Evolutionary conservation across 2,113 vertebrate genomes (phyloP), one percentile per base, ranked within the genome.

Genomic region (Xiphias gladius): DNA sequence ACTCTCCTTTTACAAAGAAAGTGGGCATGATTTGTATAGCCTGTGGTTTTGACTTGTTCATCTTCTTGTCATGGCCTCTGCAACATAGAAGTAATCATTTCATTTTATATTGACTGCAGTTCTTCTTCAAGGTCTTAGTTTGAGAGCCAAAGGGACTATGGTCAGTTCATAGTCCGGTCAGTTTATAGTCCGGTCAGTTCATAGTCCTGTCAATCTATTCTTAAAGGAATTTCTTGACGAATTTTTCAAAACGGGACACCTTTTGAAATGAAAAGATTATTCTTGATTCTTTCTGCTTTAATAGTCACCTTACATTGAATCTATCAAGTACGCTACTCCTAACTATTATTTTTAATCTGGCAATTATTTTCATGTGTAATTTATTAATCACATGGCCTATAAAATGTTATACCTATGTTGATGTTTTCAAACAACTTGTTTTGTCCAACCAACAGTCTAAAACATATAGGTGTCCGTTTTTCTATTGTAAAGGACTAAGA

Each of bases 21-120:
- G 32, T 3, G 14, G 32, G n/a, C 7, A 62, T 67, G 17, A 17
- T 67, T 59, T 28, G 22, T 12, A 12, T 22, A 64, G 41, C 32
- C 63, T 28, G 11, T 46, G 57, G 58, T 76, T 46, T 57, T n/a
- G 66, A 57, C 39, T 48, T 70, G 64, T 57, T 39, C 26, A 5
- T 62, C 3, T 50, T 71, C 28, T 69, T 50, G 20, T 26, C 32
- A 28, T 48, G 37, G 66, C 20, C 24, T 50, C 63, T 41, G 19
- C 28, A 54, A 24, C 68, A 62, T 16, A 11, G 19, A 28, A 72
- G 8, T 17, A 12, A 75, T 39, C 1, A 30, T 43, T 32, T 61
- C 2, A 43, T 59, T 59, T 58, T 57, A n/a, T 41, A 59, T 30
- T 32, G 7, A 20, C 2, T 65, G 52, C 32, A 41, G 26, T 26